phyloP scores from a whole-genome alignment of 1,140 invertebrate genomes.

The Leucophenga varia region DNA sequence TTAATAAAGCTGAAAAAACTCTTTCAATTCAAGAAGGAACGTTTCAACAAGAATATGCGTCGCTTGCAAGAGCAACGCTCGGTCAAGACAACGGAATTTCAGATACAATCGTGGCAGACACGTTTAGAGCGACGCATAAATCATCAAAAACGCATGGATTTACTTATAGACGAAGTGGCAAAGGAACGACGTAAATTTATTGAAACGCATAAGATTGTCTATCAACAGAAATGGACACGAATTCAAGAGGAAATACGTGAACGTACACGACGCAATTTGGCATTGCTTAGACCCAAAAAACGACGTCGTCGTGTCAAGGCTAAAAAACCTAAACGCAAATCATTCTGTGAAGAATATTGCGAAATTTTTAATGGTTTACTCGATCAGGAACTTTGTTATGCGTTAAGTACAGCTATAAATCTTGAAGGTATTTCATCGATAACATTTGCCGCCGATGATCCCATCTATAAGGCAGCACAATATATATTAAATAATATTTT shows the following conservation, averaged over 20 bases:
- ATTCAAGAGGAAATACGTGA: conserved; percentile 12
- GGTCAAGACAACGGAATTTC: not conserved
- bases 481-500: conserved; percentile 17
- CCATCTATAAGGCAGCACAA: conserved; percentile 18
- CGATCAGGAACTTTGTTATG: conserved; percentile 10
- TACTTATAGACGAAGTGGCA: not conserved
- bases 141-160: conserved; percentile 9
- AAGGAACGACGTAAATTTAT: conserved; percentile 7
- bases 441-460: conserved; percentile 9
- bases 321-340: not conserved
- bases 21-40: conserved; percentile 11
- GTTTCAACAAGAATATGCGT: conserved; percentile 7
- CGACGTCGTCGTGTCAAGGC: not conserved
- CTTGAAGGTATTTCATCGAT: conserved; percentile 7
- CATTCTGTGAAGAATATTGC: conserved; percentile 3
- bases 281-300: not conserved
- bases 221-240: conserved; percentile 6
- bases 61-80: not conserved
- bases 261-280: too few relatives aligned
- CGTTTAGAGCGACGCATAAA: conserved; percentile 7
- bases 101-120: conserved; percentile 9
- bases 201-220: conserved; percentile 5
- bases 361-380: conserved; percentile 12
- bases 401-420: conserved; percentile 12
- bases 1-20: conserved; percentile 16